Conservation (phyloP, 2,113 vertebrate species). For the Agapornis roseicollis region DNA sequence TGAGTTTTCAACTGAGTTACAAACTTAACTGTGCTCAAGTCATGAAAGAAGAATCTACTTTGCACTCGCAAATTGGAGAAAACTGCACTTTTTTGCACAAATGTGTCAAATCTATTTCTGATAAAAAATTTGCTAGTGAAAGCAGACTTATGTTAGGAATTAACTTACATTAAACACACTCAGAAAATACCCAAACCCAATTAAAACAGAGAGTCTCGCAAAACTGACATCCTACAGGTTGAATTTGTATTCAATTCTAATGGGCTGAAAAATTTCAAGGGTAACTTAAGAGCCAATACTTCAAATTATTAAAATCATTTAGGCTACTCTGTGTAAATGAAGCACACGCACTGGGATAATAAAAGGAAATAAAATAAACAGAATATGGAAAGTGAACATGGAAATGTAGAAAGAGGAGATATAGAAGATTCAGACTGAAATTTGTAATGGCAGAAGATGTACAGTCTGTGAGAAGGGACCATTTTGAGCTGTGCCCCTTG, state of each 20-base stretch:
- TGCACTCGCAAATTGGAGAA: neutral
- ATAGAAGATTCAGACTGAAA: neutral
- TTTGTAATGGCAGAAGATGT: neutral
- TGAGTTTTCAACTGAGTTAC: neutral
- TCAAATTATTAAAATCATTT: neutral
- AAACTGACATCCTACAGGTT: neutral
- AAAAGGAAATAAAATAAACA: neutral
- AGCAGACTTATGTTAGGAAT: neutral
- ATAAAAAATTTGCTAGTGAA: neutral
- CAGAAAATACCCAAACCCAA: rapidly evolving
- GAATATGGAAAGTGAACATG: neutral
- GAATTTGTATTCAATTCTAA: neutral
- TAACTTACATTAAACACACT: neutral
- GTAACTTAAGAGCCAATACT: neutral
- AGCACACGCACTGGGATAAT: neutral
- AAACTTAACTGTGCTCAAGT: neutral
- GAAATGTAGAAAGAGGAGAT: neutral
- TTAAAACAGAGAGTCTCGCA: neutral
- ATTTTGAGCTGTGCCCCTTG: neutral
- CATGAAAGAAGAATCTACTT: neutral
- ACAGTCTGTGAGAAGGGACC: neutral
- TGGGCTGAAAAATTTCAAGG: neutral
- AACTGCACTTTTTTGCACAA: neutral
- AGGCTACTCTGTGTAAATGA: neutral
- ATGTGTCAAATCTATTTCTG: neutral